These are phyloP conservation scores for Cyphomyrmex costatus DNA, from an alignment of 1,140 invertebrate species.

Conservation along the genomic window DNA sequence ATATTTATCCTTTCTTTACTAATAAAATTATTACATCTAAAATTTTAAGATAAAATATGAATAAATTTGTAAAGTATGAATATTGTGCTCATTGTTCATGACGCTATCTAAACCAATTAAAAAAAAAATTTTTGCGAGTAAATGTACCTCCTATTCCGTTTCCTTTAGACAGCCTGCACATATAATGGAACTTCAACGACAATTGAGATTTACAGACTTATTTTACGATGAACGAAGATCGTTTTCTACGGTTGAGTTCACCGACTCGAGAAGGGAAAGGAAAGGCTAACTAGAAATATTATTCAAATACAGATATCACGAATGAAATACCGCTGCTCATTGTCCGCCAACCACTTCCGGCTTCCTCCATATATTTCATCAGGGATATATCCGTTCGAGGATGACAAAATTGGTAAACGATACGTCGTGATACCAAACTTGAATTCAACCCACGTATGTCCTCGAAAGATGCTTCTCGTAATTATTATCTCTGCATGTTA, in stretches of 20 bases:
- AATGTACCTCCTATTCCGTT: constrained; percentile 10
- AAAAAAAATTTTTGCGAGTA: background rate
- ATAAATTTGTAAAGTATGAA: background rate
- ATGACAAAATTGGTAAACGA: constrained; percentile 69
- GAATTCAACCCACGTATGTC: constrained; percentile 53
- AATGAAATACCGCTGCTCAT: constrained; percentile 69
- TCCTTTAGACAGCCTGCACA: background rate
- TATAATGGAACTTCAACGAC: background rate
- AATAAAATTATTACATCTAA: background rate
- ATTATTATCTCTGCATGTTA: background rate
- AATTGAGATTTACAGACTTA: background rate
- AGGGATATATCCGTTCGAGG: constrained; percentile 56
- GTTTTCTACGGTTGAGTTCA: constrained; percentile 26
- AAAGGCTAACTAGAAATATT: background rate
- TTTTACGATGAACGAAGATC: background rate
- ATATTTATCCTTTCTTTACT: too few relatives aligned
- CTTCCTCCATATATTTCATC: constrained; percentile 59
- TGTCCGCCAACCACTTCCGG: constrained; percentile 69
- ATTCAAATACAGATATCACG: constrained; percentile 43
- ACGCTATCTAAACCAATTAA: too few relatives aligned
- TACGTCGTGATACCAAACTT: constrained; percentile 51
- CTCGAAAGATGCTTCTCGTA: constrained; percentile 22
- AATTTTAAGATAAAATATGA: background rate
- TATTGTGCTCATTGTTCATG: background rate
- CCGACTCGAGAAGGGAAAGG: background rate